Percentiles rank a stretch among this genome's conserved stretches.
These are phyloP conservation scores for Notamacropus eugenii DNA, from an alignment of 2,797 vertebrate species.

Conservation along the genomic window DNA sequence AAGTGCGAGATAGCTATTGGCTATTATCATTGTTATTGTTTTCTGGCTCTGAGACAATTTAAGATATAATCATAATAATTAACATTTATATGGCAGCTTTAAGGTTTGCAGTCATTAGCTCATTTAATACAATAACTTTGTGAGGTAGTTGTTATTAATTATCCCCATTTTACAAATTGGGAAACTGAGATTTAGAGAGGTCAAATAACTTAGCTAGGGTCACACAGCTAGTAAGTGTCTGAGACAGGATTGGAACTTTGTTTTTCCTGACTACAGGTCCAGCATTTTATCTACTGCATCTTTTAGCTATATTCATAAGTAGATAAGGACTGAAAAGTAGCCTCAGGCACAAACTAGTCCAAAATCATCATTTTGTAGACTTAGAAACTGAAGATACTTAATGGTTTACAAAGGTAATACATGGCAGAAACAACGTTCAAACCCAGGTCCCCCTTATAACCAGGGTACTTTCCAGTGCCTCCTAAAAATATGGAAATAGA, in stretches of 20 bases:
- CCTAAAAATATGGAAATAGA: not conserved
- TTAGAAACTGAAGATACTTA: not conserved
- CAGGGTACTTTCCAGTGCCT: not conserved
- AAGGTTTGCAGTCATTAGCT: not conserved
- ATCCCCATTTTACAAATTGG: not conserved
- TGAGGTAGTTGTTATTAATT: not conserved
- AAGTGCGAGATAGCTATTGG: not conserved
- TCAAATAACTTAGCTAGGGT: not conserved
- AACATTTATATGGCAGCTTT: not conserved
- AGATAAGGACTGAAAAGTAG: not conserved
- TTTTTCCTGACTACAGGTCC: not conserved
- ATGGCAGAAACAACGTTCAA: not conserved
- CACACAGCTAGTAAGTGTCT: not conserved
- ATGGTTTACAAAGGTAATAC: not conserved
- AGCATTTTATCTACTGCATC: not conserved
- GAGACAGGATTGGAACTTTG: not conserved
- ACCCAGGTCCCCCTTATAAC: not conserved
- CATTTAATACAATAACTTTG: not conserved
- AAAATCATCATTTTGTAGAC: not conserved
- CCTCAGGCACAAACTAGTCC: not conserved
- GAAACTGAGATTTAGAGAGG: not conserved
- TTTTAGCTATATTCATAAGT: not conserved
- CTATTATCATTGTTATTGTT: not conserved
- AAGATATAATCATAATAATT: not conserved
- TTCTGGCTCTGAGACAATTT: not conserved